Conservation (phyloP, 2,113 vertebrate genomes). For the Perca fluviatilis region DNA sequence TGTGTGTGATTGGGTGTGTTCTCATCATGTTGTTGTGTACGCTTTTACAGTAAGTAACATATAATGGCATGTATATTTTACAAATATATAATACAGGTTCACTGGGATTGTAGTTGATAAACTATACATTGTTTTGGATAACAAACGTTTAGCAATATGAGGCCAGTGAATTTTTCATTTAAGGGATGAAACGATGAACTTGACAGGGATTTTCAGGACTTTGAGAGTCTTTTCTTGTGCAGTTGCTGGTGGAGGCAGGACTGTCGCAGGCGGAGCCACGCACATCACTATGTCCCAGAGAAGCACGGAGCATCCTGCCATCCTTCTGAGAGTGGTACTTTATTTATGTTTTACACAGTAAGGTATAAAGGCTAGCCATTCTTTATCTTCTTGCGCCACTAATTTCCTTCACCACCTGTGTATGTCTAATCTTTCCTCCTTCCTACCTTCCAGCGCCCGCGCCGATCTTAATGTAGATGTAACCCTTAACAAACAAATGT, state of each 20-base stretch:
- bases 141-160: neutral
- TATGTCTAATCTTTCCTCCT: no score
- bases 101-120: neutral
- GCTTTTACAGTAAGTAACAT: slow-evolving; percentile 91
- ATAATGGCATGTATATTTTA: neutral
- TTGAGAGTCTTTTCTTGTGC: slow-evolving; percentile 9
- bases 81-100: neutral
- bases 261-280: slow-evolving; percentile 84
- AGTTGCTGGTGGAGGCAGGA: slow-evolving; percentile 92
- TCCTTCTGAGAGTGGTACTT: slow-evolving; percentile 88
- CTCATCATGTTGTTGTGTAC: slow-evolving; percentile 88
- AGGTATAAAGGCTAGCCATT: neutral
- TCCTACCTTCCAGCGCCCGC: no score
- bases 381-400: no score
- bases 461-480: no score
- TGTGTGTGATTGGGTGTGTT: slow-evolving; percentile 89
- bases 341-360: neutral
- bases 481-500: no score
- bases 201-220: neutral
- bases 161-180: neutral
- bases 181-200: neutral
- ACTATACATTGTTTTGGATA: neutral
- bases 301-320: slow-evolving; percentile 84
- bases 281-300: slow-evolving; percentile 82
- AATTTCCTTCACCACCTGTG: no score